Evolutionary conservation across 2,113 vertebrate genomes (phyloP).

Genomic region (Scytalopus superciliaris): DNA sequence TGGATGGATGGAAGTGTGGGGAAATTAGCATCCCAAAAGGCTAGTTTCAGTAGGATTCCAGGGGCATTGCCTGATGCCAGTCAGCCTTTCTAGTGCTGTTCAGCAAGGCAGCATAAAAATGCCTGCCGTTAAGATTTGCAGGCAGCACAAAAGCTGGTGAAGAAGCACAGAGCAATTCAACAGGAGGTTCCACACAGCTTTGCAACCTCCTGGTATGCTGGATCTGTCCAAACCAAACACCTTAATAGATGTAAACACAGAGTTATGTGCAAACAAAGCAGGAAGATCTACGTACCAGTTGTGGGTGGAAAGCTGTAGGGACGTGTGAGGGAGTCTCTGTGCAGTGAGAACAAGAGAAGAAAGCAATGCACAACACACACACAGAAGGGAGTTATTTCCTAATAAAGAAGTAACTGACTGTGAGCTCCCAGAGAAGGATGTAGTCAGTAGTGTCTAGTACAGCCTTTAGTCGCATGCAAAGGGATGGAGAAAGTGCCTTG

Average conservation of each 20-base stretch:
- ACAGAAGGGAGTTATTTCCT: background rate
- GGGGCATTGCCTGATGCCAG: background rate
- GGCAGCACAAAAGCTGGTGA: background rate
- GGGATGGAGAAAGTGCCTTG: background rate
- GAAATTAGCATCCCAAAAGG: background rate
- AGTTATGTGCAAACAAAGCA: background rate
- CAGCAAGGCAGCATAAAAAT: background rate
- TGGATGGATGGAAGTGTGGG: background rate
- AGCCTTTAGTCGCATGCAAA: background rate
- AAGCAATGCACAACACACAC: background rate
- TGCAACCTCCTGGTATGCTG: background rate
- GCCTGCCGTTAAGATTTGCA: background rate
- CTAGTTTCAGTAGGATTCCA: background rate
- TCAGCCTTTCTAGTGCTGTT: background rate
- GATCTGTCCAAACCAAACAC: constrained; percentile 7
- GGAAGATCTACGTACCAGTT: background rate
- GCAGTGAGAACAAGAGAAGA: background rate
- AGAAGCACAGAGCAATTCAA: background rate
- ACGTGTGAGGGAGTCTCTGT: background rate
- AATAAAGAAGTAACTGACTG: background rate
- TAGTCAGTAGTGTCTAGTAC: background rate
- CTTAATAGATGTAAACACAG: background rate
- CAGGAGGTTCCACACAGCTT: background rate
- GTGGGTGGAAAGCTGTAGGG: background rate
- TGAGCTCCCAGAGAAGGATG: background rate